phyloP scores from a whole-genome alignment of 2,797 vertebrate genomes.

The Echiichthys vipera region DNA sequence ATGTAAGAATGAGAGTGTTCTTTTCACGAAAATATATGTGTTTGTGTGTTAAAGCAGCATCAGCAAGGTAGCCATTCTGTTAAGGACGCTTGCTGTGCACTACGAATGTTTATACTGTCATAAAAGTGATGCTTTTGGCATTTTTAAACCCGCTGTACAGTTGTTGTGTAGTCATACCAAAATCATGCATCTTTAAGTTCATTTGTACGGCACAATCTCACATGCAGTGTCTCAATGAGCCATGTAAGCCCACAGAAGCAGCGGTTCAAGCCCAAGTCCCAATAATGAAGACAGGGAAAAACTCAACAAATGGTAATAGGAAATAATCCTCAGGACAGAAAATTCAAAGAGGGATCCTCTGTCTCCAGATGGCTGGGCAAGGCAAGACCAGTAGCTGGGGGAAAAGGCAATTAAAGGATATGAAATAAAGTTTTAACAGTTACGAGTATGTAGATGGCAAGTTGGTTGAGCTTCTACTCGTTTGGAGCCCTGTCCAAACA shows the following conservation, averaged over 20 bases:
- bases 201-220: constrained; percentile 36
- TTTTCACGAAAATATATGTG: constrained; percentile 4
- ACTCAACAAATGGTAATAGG: neutral
- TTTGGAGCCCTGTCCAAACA: neutral
- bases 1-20: constrained; percentile 9
- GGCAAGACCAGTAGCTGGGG: neutral
- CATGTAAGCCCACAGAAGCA: neutral
- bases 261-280: neutral
- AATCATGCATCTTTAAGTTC: constrained; percentile 26
- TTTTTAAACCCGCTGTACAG: constrained; percentile 54
- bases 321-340: neutral
- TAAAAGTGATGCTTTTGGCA: constrained; percentile 58
- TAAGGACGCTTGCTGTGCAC: constrained; percentile 34
- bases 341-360: neutral
- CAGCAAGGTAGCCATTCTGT: constrained; percentile 32
- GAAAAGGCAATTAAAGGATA: neutral
- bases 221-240: constrained; percentile 16
- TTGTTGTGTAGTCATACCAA: constrained; percentile 23
- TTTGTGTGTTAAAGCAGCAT: constrained; percentile 15
- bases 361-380: neutral
- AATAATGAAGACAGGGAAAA: neutral
- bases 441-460: neutral
- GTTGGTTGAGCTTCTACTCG: neutral
- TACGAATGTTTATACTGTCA: constrained; percentile 49
- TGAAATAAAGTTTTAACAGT: neutral